Base-by-base conservation (phyloP, 2,888 invertebrate species). In the Eupithecia inturbata region DNA sequence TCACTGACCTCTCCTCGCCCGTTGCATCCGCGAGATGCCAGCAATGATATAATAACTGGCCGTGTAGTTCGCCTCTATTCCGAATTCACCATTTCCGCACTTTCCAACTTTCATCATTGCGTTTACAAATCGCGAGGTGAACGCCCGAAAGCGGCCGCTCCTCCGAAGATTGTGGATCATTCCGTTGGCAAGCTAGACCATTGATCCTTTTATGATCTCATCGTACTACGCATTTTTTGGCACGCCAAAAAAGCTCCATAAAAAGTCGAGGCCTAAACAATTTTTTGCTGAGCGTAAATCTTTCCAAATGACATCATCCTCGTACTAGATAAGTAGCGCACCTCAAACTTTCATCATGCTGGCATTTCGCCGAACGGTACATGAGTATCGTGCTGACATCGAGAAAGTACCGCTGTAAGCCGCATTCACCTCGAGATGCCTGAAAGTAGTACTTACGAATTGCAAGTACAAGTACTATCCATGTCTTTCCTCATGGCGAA, bases 181-280 rank as follows among this genome's bases (percentile, higher is more conserved):
- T 88, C 89, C 87, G 89, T 89, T 81, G 89, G 90, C 85, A 89
- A 91, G 89, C 87, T 76, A 87, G 94, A 90, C 84, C 94, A 84
- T 92, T 94, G 94, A 92, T 94, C 94, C 93, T 93, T 87, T 82
- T 79, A 88, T 94, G 93, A 94, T 93, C 92, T 94, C 94, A 94
- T 93, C 92, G 84, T 82, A 80, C 81, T 82, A 83, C 82, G 84
- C 83, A 80, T 80, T 53, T 81, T 81, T 80, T 74, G 60, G 74
- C 74, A 78, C 77, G 79, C 73, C 78, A 79, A 79, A 84, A 83
- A 85, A 85, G 66, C 39, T 82, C 62, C 28, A 71, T 80, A 78
- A 82, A 79, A 77, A 82, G 78, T 60, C 78, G 75, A 81, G 78
- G 77, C 75, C 71, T 75, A 77, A 77, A 69, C 72, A 73, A 70